phyloP scores from a whole-genome alignment of 2,797 vertebrate species.

The Anguilla anguilla region DNA sequence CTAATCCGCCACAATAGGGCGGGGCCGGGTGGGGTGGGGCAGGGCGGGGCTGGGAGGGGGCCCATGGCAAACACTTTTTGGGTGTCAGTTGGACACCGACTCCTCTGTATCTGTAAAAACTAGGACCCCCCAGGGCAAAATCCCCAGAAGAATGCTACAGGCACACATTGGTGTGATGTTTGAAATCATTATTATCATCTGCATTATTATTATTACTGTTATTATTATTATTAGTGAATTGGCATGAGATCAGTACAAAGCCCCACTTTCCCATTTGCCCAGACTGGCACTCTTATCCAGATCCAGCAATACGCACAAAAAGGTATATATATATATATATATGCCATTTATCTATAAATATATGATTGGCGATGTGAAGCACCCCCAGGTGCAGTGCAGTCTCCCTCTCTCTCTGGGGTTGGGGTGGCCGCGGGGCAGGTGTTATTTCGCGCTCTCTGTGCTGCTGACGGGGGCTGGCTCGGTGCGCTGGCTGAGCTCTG shows the following conservation, averaged over 20 bases:
- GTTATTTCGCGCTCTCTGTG: slow-evolving; percentile 84
- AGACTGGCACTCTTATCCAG: slow-evolving; percentile 80
- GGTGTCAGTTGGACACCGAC: slow-evolving; percentile 41
- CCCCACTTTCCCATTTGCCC: slow-evolving; percentile 56
- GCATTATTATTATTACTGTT: neutral
- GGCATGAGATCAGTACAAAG: slow-evolving; percentile 87
- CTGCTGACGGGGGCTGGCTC: slow-evolving; percentile 55
- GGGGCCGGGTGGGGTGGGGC: too few species aligned
- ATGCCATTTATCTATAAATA: slow-evolving; percentile 25
- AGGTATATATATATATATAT: slow-evolving; percentile 19
- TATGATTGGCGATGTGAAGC: slow-evolving; percentile 82
- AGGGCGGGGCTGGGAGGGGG: neutral
- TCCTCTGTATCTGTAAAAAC: slow-evolving; percentile 73
- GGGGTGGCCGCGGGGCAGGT: slow-evolving; percentile 35
- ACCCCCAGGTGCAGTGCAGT: slow-evolving; percentile 74
- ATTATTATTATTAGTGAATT: slow-evolving; percentile 70
- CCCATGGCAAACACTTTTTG: slow-evolving; percentile 38
- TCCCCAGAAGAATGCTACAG: slow-evolving; percentile 78
- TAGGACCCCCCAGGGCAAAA: slow-evolving; percentile 71
- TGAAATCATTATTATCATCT: slow-evolving; percentile 33
- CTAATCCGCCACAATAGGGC: too few species aligned
- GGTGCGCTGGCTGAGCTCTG: slow-evolving; percentile 42
- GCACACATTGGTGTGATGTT: slow-evolving; percentile 89
- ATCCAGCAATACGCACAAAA: slow-evolving; percentile 76
- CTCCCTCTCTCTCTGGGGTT: slow-evolving; percentile 24